Conservation (phyloP, 2,888 invertebrate genomes). For the Lagria hirta region DNA sequence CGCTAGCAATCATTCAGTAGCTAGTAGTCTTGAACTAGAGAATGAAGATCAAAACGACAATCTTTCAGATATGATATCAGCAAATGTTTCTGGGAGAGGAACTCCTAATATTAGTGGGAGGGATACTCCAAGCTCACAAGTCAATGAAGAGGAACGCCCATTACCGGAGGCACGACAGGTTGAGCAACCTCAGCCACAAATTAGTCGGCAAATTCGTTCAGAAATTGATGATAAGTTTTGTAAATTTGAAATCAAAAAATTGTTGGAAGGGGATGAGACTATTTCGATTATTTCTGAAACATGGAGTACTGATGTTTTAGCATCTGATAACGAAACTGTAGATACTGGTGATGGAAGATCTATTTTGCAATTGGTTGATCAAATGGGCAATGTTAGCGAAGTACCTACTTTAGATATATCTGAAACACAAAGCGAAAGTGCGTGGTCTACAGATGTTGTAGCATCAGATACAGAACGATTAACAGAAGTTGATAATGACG, state of each 20-base stretch:
- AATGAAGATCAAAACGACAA: constrained; percentile 91
- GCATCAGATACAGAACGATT: constrained; percentile 90
- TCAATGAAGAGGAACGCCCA: constrained; percentile 61
- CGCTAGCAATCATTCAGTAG: constrained; percentile 93
- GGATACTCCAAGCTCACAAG: constrained; percentile 94
- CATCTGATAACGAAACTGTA: constrained; percentile 93
- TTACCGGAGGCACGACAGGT: constrained; percentile 41
- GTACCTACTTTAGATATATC: constrained; percentile 67
- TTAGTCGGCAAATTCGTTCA: constrained; percentile 80
- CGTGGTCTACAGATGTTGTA: constrained; percentile 97
- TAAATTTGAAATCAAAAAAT: constrained; percentile 92
- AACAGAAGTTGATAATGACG: constrained; percentile 77
- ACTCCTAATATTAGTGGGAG: constrained; percentile 95
- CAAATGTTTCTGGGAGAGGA: constrained; percentile 91
- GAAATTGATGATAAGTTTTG: constrained; percentile 99
- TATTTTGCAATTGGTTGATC: constrained; percentile 44
- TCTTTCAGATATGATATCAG: constrained; percentile 95
- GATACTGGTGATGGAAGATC: constrained; percentile 67
- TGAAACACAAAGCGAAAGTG: constrained; percentile 92
- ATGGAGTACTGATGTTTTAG: constrained; percentile 97
- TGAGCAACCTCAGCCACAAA: constrained; percentile 55
- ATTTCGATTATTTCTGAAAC: constrained; percentile 97
- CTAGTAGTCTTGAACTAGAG: constrained; percentile 83
- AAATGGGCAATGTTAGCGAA: constrained; percentile 53
- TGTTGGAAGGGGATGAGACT: constrained; percentile 83